Percentiles rank a stretch among this genome's conserved stretches.
Evolutionary conservation across 1,140 invertebrate species (phyloP).

Genomic region (Platorchestia sp.): DNA sequence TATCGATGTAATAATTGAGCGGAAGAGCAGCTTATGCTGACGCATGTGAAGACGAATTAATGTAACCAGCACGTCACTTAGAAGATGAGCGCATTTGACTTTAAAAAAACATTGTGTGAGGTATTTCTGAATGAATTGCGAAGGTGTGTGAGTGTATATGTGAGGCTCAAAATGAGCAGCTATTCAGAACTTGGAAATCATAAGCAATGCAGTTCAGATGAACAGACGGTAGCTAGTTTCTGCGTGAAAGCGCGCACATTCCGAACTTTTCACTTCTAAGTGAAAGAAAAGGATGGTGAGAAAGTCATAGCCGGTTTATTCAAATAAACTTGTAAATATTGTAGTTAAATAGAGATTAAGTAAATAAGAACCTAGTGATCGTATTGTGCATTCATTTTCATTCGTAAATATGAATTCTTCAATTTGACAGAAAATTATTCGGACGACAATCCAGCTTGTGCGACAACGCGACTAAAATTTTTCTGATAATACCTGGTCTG

Average conservation of each 20-base stretch:
- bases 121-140: no score
- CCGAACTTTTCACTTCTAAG: background rate
- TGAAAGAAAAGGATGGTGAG: background rate
- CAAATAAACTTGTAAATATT: background rate
- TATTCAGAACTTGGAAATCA: background rate
- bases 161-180: background rate
- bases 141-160: no score
- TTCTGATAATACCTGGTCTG: background rate
- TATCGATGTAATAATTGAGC: no score
- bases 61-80: no score
- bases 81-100: background rate
- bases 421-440: background rate
- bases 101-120: no score
- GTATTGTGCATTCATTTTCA: background rate
- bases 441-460: background rate
- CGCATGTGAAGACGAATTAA: background rate
- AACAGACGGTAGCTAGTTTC: background rate
- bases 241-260: background rate
- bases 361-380: background rate
- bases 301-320: background rate
- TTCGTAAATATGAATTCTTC: background rate
- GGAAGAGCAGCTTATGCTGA: background rate
- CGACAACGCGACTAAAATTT: background rate
- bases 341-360: background rate
- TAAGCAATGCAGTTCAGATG: background rate